Evolutionary conservation across 2,797 vertebrate species (phyloP), one percentile per base, ranked within the genome.

Genomic region (Mallotus villosus): DNA sequence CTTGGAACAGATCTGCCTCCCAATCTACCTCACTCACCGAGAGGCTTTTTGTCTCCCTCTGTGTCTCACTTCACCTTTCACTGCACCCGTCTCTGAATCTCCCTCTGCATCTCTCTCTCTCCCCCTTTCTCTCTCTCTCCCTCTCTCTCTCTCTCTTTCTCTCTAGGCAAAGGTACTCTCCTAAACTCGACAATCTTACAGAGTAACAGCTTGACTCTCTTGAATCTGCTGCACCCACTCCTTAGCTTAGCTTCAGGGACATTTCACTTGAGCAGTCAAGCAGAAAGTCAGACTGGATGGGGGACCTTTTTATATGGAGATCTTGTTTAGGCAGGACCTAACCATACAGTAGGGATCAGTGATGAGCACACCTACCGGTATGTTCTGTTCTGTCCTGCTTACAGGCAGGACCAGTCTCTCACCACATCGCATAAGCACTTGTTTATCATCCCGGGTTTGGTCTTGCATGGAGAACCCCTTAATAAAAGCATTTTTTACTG

Each of bases 391-490:
- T 46, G 63, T 71, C 81, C 27, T 29, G 66, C 32, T 9, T 9
- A 29, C 34, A 84, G 77, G 81, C 74, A 41, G 74, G 71, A 67
- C 73, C 74, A 75, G 41, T 51, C 29, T 51, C 29, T 21, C 19
- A 2, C 66, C 37, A 3, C 78, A 73, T 81, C 59, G 66, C 70
- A 74, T 51, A 17, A 80, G 55, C 21, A 16, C 21, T 60, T 76
- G 68, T 88, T 87, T 85, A 88, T 83, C 67, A 73, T 81, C 59
- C 78, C 84, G 78, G 81, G 81, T 82, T 82, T 86, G 82, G 79
- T 90, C 75, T 71, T 72, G 64, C 75, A 77, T 57, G 65, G 71
- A 74, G 19, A 46, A 63, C 77, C 51, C 51, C 17, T 17, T n/a
- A 19, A 84, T 87, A 86, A 90, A 57, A 85, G 66, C 76, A 67